Evolutionary conservation across 2,888 invertebrate genomes (phyloP).

Genomic region (Oligia fasciuncula): DNA sequence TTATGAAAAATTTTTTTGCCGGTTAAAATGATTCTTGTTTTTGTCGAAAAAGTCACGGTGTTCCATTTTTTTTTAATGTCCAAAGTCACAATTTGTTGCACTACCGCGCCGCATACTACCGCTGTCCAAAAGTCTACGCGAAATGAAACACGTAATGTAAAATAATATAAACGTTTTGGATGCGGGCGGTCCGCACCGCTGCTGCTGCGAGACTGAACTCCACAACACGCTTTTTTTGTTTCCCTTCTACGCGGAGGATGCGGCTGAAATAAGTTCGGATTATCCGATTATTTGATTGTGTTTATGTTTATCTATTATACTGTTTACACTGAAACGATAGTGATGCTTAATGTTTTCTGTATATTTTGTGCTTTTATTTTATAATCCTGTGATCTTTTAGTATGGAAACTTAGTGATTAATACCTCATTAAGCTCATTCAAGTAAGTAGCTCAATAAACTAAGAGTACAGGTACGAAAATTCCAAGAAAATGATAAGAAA

Average conservation of each 20-base stretch:
- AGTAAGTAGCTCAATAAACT: background rate
- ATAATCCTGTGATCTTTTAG: background rate
- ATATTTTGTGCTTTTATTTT: constrained; percentile 3
- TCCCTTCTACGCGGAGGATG: constrained; percentile 83
- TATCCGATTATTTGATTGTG: constrained; percentile 75
- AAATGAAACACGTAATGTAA: constrained; percentile 89
- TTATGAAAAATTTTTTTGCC: constrained; percentile 81
- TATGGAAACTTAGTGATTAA: background rate
- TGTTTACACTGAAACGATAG: constrained; percentile 40
- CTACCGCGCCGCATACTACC: constrained; percentile 85
- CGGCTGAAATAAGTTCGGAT: constrained; percentile 82
- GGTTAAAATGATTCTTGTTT: constrained; percentile 69
- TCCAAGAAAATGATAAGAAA: constrained; percentile 41
- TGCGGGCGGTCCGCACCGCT: constrained; percentile 88
- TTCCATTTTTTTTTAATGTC: constrained; percentile 82
- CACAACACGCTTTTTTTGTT: constrained; percentile 81
- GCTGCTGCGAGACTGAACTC: constrained; percentile 83
- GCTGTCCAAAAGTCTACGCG: constrained; percentile 89
- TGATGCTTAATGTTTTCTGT: constrained; percentile 44
- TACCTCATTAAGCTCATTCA: background rate
- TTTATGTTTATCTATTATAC: constrained; percentile 62
- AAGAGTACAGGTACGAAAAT: background rate
- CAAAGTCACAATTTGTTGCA: constrained; percentile 88
- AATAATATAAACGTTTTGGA: constrained; percentile 85
- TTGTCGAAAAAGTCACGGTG: constrained; percentile 73